Conservation (phyloP, 92 coral and sea anemone genomes). For the Porites rus region DNA sequence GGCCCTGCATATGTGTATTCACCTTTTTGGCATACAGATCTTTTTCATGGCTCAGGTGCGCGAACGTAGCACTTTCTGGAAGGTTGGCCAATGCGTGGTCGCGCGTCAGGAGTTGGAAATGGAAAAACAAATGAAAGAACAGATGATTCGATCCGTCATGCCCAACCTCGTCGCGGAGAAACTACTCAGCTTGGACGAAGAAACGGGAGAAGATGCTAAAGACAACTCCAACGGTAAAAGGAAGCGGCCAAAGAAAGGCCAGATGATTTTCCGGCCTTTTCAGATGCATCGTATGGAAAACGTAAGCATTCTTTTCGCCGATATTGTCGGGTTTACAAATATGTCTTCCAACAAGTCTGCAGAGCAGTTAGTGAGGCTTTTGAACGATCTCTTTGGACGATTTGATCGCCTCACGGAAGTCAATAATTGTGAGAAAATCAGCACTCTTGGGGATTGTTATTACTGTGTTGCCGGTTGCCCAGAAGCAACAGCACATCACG, state of each 20-base stretch:
- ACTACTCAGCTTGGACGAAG: constrained; percentile 75
- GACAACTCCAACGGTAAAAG: constrained; percentile 78
- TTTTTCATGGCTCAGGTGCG: constrained; percentile 99
- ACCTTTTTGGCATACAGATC: constrained; percentile 93
- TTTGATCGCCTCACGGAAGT: constrained; percentile 95
- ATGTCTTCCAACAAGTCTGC: constrained; percentile 99
- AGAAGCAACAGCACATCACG: constrained; percentile 85
- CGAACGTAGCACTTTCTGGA: constrained; percentile 99
- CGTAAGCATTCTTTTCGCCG: constrained; percentile 98
- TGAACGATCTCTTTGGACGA: constrained; percentile 97
- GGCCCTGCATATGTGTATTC: constrained; percentile 89
- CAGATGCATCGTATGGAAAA: constrained; percentile 99
- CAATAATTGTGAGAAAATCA: constrained; percentile 98
- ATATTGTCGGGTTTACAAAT: constrained; percentile 98
- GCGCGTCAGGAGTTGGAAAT: constrained; percentile 95
- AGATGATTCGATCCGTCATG: constrained; percentile 97
- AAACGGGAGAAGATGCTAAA: constrained; percentile 67
- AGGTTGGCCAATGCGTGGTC: constrained; percentile 97
- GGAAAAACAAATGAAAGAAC: constrained; percentile 95
- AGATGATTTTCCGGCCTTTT: constrained; percentile 93
- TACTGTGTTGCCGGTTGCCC: constrained; percentile 99
- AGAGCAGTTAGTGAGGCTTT: constrained; percentile 93
- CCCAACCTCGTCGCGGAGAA: constrained; percentile 88
- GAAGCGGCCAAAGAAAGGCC: constrained; percentile 78
- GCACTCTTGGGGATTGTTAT: constrained; percentile 97